Base-by-base conservation (phyloP, 2,113 vertebrate species). In the Sterrhoptilus dennistouni region DNA sequence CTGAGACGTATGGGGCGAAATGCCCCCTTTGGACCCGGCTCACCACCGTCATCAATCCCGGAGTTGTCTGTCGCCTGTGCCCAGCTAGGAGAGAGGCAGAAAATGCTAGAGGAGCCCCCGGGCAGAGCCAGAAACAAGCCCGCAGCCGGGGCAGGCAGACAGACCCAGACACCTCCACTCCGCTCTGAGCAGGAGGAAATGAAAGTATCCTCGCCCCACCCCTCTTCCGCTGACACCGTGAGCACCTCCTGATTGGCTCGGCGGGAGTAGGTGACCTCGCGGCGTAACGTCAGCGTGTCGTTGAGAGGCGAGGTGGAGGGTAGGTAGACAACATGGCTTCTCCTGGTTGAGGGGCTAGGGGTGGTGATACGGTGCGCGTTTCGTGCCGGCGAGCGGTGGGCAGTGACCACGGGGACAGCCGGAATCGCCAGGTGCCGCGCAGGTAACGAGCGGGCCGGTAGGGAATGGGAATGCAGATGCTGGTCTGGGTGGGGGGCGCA, bases 271-370 rank as follows among this genome's bases (percentile, higher is more conserved):
- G 42, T 75, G 70, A 75, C 70, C 70, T 85, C 29, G 40, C 23
- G 42, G 35, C 8, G 35, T 75, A 60, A 85, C 60, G 83, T 47
- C 12, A 57, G 42, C 5, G 42, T 33, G 70, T 85, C 42, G 35
- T 47, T 49, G 29, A 19, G 38, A 57, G 71, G 74, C 5, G 49
- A 70, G 28, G 65, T 13, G 33, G 54, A 76, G 44, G 65, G 81
- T 36, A 88, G 71, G 69, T 36, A 57, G 80, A 70, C 14, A 96
- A 96, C 33, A 95, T 96, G 96, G 94, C 83, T 80, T 83, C 35
- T 45, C 42, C 68, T 63, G 54, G 60, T 36, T 20, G 64, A 5
- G 47, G 68, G 35, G 35, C 11, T 23, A 59, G 45, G 27, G 61
- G 20, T 12, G 71, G 86, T 10, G 35, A 33, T 14, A 77, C 2